Evolutionary conservation across 2,888 invertebrate species (phyloP).

Genomic region (Meiosimyza platycephala): DNA sequence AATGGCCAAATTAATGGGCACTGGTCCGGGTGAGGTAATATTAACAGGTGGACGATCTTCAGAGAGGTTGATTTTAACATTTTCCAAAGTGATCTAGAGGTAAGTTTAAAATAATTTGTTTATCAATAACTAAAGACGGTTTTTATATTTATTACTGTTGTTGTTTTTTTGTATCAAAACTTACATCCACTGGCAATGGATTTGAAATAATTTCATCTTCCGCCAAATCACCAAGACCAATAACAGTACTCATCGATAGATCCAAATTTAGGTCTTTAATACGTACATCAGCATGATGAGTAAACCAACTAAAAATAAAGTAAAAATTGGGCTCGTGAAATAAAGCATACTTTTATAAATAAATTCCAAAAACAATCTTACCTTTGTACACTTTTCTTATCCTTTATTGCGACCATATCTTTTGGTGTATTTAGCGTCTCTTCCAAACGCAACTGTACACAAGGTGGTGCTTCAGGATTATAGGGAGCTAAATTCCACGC

Average conservation of each 20-base stretch:
- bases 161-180: slow-evolving; percentile 35
- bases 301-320: slow-evolving; percentile 59
- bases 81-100: slow-evolving; percentile 76
- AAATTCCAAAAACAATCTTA: slow-evolving; percentile 38
- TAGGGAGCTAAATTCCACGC: slow-evolving; percentile 80
- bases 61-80: slow-evolving; percentile 79
- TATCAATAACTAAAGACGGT: not conserved
- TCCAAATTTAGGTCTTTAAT: slow-evolving; percentile 75
- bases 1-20: slow-evolving; percentile 81
- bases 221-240: slow-evolving; percentile 83
- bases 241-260: slow-evolving; percentile 84
- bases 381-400: slow-evolving; percentile 65
- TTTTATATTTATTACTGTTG: not conserved
- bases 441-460: slow-evolving; percentile 73
- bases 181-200: slow-evolving; percentile 85
- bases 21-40: slow-evolving; percentile 84
- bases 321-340: not conserved
- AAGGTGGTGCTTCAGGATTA: slow-evolving; percentile 69
- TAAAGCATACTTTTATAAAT: not conserved
- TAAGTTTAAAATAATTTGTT: no score
- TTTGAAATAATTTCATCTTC: slow-evolving; percentile 86
- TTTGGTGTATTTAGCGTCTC: slow-evolving; percentile 70
- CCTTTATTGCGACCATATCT: slow-evolving; percentile 52
- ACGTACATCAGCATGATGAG: slow-evolving; percentile 72
- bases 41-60: slow-evolving; percentile 87